phyloP scores from a whole-genome alignment of 2,113 vertebrate species.

The Lepus europaeus region DNA sequence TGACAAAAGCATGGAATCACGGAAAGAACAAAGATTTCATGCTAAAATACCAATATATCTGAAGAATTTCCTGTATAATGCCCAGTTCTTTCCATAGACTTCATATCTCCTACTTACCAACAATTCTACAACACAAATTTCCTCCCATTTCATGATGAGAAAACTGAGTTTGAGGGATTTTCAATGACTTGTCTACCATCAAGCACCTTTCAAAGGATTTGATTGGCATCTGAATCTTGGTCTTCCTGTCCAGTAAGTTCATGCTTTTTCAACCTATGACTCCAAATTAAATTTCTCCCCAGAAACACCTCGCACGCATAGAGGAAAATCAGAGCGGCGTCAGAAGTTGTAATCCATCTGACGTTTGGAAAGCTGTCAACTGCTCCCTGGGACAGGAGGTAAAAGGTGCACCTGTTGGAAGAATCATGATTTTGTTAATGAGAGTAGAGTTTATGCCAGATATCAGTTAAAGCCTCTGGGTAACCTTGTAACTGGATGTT shows the following conservation, averaged over 20 bases:
- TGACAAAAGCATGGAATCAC: neutral
- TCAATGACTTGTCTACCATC: neutral
- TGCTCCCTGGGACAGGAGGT: constrained; percentile 62
- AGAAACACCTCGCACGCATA: constrained; percentile 57
- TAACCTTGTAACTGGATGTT: constrained; percentile 80
- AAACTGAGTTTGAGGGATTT: neutral
- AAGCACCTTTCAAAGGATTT: neutral
- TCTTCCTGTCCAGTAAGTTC: neutral
- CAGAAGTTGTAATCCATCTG: constrained; percentile 70
- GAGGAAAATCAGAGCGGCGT: constrained; percentile 77
- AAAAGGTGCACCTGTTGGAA: constrained; percentile 74
- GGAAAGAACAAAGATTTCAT: neutral
- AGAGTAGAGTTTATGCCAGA: constrained; percentile 76
- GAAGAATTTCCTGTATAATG: neutral
- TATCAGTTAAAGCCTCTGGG: constrained; percentile 79
- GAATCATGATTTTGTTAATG: constrained; percentile 72
- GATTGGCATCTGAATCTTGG: neutral
- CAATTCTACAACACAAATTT: neutral
- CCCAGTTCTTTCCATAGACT: neutral
- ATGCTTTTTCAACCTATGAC: neutral
- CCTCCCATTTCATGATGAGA: neutral
- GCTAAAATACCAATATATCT: neutral
- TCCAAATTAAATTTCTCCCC: constrained; percentile 39
- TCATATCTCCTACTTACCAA: neutral
- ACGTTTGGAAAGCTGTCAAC: constrained; percentile 83